These are phyloP conservation scores for Cryptomyrus ogoouensis DNA, from an alignment of 2,113 vertebrate species.

Conservation along the genomic window DNA sequence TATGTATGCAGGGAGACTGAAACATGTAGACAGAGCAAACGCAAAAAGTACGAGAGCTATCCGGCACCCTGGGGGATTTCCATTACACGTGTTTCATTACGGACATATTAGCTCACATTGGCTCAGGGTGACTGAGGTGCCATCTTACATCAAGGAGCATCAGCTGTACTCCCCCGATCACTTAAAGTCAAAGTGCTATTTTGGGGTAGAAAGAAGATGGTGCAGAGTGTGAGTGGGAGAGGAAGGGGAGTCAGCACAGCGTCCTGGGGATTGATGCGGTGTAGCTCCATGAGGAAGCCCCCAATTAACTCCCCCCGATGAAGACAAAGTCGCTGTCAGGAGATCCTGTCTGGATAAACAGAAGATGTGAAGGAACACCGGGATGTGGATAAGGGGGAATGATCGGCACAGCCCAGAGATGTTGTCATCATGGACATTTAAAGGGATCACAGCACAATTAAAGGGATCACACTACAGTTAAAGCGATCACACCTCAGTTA, in stretches of 20 bases:
- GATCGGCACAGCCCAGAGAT: background rate
- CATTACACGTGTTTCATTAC: background rate
- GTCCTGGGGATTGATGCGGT: background rate
- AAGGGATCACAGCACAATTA: background rate
- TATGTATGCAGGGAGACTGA: background rate
- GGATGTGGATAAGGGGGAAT: background rate
- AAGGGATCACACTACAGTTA: background rate
- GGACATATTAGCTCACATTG: background rate
- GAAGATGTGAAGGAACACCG: background rate
- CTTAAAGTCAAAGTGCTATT: background rate
- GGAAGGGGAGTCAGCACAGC: background rate
- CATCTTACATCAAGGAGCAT: background rate
- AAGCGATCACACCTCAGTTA: background rate
- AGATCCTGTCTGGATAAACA: slow-evolving; percentile 7
- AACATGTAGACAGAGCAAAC: background rate
- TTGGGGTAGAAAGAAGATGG: background rate
- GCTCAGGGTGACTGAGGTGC: background rate
- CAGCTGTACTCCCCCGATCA: background rate
- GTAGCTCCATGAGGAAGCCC: background rate
- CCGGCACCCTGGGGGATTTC: background rate
- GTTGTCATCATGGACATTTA: background rate
- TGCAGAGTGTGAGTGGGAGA: background rate
- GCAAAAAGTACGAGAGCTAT: background rate
- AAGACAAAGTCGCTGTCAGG: slow-evolving; percentile 1
- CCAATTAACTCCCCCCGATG: background rate